Base-by-base conservation (phyloP, 1,140 invertebrate genomes). In the Formica exsecta region DNA sequence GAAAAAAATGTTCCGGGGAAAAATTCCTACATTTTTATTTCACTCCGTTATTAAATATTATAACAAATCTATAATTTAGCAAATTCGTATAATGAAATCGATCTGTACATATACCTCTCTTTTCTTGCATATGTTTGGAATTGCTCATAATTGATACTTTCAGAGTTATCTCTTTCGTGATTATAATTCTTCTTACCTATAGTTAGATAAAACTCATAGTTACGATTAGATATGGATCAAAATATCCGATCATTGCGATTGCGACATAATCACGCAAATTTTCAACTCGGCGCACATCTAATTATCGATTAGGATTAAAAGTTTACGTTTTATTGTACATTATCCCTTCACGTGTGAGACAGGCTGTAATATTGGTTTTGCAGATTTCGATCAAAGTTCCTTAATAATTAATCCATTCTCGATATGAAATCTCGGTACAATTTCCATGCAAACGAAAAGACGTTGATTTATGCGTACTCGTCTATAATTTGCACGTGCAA, bases 401-500 rank as follows among this genome's bases (percentile, higher is more conserved):
- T 81, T 44, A 61, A 73, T 81, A 81, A 81, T 81, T 81, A 59
- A 25, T 32, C 32, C 51, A 61, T 29, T 61, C 7, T 32, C 51
- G 36, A 73, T 44, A 6, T 36, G 16, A 9, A 32, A n/a, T 22
- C 19, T 16, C 36, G 3, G 11, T 32, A 25, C 57, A 70, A 51
- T 51, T 9, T 44, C 54, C 19, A 19, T n/a, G n/a, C 38, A 9
- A 61, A n/a, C 22, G 66, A 29, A 81, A 71, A 38, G 66, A 81
- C 25, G 44, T 51, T 73, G 32, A 81, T 73, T 81, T 36, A 81
- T 61, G 54, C 54, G 38, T 22, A 32, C 54, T 61, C 29, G 36
- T 25, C 79, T 61, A 61, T 71, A 80, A 80, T 83, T 83, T 48
- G 79, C 38, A 61, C 68, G n/a, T 62, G 54, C 38, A 7, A 22